Evolutionary conservation across 2,797 vertebrate genomes (phyloP).

Genomic region (Perdix hodgsoniae): DNA sequence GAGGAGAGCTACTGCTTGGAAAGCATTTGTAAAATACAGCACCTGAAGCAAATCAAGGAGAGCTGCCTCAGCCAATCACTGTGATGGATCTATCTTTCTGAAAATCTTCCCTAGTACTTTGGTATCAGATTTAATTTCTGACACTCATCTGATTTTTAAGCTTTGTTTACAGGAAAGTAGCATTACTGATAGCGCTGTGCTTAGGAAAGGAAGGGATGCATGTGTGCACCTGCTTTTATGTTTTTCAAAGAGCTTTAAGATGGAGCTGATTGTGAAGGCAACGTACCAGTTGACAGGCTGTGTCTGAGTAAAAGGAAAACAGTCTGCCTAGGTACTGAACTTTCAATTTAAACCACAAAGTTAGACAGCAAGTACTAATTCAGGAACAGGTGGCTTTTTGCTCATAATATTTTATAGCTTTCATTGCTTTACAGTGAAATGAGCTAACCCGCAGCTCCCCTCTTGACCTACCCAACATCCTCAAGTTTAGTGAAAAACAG

Average conservation of each 20-base stretch:
- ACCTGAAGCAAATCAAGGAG: not conserved
- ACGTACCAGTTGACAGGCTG: not conserved
- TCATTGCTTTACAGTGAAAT: conserved; percentile 73
- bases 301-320: conserved; percentile 13
- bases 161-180: not conserved
- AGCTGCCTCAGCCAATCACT: not conserved
- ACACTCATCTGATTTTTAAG: not conserved
- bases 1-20: not conserved
- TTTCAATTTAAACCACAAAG: conserved; percentile 60
- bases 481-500: conserved; percentile 73
- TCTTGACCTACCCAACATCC: conserved; percentile 69
- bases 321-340: conserved; percentile 24
- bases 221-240: not conserved
- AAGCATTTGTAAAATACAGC: not conserved
- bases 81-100: not conserved
- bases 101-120: not conserved
- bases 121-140: not conserved
- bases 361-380: conserved; percentile 47
- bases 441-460: conserved; percentile 63
- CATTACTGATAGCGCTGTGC: not conserved
- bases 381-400: conserved; percentile 76
- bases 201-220: not conserved
- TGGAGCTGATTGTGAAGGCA: not conserved
- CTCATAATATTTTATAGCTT: conserved; percentile 75
- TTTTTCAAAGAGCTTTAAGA: not conserved